These are phyloP conservation scores for Spodoptera litura DNA, from an alignment of 1,140 invertebrate species.

Conservation along the genomic window DNA sequence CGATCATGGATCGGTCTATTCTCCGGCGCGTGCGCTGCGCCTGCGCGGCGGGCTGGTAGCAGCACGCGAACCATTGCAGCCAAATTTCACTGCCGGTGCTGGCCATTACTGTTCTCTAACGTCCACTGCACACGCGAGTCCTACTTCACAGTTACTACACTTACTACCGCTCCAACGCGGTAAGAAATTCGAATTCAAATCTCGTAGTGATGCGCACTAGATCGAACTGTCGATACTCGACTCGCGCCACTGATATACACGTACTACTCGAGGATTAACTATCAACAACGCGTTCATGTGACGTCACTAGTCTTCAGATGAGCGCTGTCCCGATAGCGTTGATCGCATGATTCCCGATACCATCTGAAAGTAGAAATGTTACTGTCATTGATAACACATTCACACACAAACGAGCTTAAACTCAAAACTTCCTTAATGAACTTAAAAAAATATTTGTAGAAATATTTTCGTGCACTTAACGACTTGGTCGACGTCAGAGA, in stretches of 20 bases:
- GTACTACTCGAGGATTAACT: slow-evolving; percentile 29
- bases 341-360: slow-evolving; percentile 77
- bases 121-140: slow-evolving; percentile 62
- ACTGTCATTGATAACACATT: slow-evolving; percentile 28
- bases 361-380: slow-evolving; percentile 69
- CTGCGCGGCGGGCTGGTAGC: slow-evolving; percentile 90
- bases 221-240: slow-evolving; percentile 49
- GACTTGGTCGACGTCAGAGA: slow-evolving; percentile 4
- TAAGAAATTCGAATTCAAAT: slow-evolving; percentile 48
- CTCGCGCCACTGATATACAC: slow-evolving; percentile 44
- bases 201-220: slow-evolving; percentile 42
- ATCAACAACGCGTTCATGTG: slow-evolving; percentile 39
- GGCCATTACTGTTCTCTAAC: slow-evolving; percentile 86
- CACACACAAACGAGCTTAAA: slow-evolving; percentile 40
- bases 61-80: slow-evolving; percentile 95
- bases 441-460: not conserved
- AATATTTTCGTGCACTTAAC: not conserved
- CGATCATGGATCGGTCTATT: slow-evolving; percentile 97
- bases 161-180: slow-evolving; percentile 55
- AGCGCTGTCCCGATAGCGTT: slow-evolving; percentile 63
- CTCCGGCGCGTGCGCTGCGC: slow-evolving; percentile 89
- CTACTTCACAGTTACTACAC: slow-evolving; percentile 24
- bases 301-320: slow-evolving; percentile 54
- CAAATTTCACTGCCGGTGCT: slow-evolving; percentile 91
- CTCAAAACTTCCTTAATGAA: slow-evolving; percentile 4